phyloP scores from a whole-genome alignment of 1,140 invertebrate genomes.

The Megathymus violae region DNA sequence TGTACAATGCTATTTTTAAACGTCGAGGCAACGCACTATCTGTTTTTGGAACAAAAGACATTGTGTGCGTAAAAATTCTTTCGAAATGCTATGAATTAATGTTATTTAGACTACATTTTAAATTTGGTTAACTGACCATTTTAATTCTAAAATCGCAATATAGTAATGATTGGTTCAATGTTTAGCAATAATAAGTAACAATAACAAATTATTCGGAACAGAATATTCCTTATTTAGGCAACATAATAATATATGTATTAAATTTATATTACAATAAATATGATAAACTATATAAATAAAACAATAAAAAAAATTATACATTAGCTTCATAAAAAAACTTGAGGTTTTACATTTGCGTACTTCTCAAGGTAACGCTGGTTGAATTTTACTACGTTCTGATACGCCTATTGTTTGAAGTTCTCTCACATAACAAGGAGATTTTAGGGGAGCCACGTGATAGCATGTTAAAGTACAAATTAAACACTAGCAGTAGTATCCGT shows the following conservation, averaged over 20 bases:
- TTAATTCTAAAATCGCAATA: too few relatives aligned
- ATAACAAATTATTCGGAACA: too few relatives aligned
- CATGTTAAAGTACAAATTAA: conserved; percentile 78
- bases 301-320: neutral
- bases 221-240: too few relatives aligned
- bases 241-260: too few relatives aligned
- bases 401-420: conserved; percentile 48
- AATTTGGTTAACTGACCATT: too few relatives aligned
- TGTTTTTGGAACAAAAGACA: conserved; percentile 19
- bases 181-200: too few relatives aligned
- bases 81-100: conserved; percentile 5
- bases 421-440: conserved; percentile 43
- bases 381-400: conserved; percentile 23
- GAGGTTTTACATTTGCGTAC: neutral
- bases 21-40: conserved; percentile 22
- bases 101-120: neutral
- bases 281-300: too few relatives aligned
- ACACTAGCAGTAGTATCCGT: conserved; percentile 60
- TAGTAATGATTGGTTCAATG: too few relatives aligned
- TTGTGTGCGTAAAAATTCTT: conserved; percentile 7
- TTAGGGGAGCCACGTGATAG: conserved; percentile 64
- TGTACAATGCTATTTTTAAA: conserved; percentile 19
- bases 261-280: too few relatives aligned
- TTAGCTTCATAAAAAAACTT: too few relatives aligned
- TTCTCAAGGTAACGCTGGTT: conserved; percentile 37